Percentiles rank a stretch among this genome's conserved stretches.
phyloP scores from a whole-genome alignment of 2,888 invertebrate genomes.

The Cephus nigrinus region DNA sequence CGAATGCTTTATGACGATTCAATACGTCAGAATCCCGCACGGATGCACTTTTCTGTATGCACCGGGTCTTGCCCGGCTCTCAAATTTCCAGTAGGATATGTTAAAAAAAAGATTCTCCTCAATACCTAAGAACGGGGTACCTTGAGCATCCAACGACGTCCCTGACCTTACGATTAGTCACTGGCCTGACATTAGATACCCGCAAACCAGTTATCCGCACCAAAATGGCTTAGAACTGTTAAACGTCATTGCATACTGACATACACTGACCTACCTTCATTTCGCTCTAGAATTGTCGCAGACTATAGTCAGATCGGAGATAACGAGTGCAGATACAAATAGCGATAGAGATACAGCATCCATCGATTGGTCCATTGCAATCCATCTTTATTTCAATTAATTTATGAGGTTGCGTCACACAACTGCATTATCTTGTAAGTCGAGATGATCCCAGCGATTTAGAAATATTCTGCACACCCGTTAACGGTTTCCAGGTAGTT shows the following conservation, averaged over 20 bases:
- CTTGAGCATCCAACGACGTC: neutral
- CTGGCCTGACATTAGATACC: neutral
- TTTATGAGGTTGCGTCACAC: neutral
- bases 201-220: neutral
- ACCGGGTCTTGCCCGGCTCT: constrained; percentile 12
- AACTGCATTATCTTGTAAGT: neutral
- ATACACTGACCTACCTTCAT: neutral
- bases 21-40: constrained; percentile 51
- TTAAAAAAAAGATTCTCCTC: neutral
- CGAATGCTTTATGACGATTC: constrained; percentile 65
- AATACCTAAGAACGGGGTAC: neutral
- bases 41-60: constrained; percentile 46
- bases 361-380: neutral
- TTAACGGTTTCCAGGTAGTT: neutral
- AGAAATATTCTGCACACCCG: neutral
- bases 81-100: neutral
- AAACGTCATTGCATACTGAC: neutral
- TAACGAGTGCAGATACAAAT: neutral
- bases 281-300: neutral
- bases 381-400: neutral
- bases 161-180: neutral
- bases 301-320: too few relatives aligned
- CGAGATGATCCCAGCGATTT: neutral
- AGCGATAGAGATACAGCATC: neutral
- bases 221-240: neutral